Conservation (phyloP, 2,888 invertebrate species). For the Lasioglossum marginatum region DNA sequence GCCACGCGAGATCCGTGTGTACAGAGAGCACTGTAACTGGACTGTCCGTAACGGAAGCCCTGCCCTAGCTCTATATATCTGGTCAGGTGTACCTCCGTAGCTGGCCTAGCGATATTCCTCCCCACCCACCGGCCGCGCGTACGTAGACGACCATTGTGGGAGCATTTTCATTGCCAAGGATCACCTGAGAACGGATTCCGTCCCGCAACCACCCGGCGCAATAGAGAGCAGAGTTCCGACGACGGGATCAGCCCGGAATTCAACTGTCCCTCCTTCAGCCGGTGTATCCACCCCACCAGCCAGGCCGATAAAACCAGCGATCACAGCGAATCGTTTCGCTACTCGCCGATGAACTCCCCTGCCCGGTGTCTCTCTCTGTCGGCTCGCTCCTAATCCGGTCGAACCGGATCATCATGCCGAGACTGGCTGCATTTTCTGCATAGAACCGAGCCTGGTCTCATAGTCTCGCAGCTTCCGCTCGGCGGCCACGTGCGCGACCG, state of each 20-base stretch:
- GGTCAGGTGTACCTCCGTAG: slow-evolving; percentile 83
- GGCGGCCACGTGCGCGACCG: neutral
- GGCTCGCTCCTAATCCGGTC: slow-evolving; percentile 45
- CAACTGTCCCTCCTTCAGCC: slow-evolving; percentile 27
- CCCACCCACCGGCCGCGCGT: slow-evolving; percentile 71
- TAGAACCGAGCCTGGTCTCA: neutral
- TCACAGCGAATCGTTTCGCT: slow-evolving; percentile 56
- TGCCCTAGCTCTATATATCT: slow-evolving; percentile 85
- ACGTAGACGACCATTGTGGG: slow-evolving; percentile 67
- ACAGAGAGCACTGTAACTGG: slow-evolving; percentile 83
- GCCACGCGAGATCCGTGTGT: slow-evolving; percentile 78
- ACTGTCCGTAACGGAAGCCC: slow-evolving; percentile 85
- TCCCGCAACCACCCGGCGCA: slow-evolving; percentile 76
- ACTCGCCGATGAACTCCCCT: slow-evolving; percentile 22
- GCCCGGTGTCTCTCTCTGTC: neutral
- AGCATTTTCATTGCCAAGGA: slow-evolving; percentile 77
- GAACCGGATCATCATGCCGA: slow-evolving; percentile 64
- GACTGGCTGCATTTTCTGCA: slow-evolving; percentile 7
- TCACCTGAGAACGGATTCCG: slow-evolving; percentile 74
- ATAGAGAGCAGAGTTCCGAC: slow-evolving; percentile 66
- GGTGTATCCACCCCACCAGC: slow-evolving; percentile 48
- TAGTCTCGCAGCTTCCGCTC: neutral
- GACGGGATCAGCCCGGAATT: slow-evolving; percentile 44
- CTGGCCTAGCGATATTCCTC: slow-evolving; percentile 78
- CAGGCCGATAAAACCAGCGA: slow-evolving; percentile 28